Evolutionary conservation across 2,797 vertebrate genomes (phyloP).

Genomic region (Tinamus major): DNA sequence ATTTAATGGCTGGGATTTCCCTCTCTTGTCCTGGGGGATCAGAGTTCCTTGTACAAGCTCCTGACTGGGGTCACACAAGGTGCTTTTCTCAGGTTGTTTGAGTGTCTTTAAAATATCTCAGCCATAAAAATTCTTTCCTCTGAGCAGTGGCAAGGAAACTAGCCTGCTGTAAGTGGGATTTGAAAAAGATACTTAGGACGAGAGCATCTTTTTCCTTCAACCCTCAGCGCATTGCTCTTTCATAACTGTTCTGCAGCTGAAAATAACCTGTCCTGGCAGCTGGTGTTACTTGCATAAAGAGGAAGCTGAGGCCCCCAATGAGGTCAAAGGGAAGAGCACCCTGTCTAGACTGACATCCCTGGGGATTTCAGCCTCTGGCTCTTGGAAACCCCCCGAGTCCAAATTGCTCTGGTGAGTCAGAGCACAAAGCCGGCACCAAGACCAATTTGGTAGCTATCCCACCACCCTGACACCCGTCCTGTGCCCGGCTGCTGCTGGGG

Average conservation of each 20-base stretch:
- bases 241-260: constrained; percentile 61
- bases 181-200: constrained; percentile 46
- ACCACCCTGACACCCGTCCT: neutral
- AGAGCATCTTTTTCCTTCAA: constrained; percentile 55
- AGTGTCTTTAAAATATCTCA: neutral
- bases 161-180: neutral
- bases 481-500: neutral
- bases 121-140: neutral
- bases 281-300: constrained; percentile 77
- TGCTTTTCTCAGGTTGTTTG: constrained; percentile 31
- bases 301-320: constrained; percentile 76
- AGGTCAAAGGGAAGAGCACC: constrained; percentile 74
- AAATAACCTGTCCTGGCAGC: constrained; percentile 73
- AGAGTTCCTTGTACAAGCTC: constrained; percentile 24
- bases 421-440: constrained; percentile 33
- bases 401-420: constrained; percentile 76
- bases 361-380: constrained; percentile 80
- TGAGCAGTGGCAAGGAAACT: neutral
- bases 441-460: constrained; percentile 27
- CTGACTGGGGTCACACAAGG: neutral
- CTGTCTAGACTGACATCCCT: constrained; percentile 82
- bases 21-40: constrained; percentile 48
- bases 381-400: constrained; percentile 79
- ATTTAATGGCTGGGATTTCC: constrained; percentile 69
- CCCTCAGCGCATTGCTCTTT: constrained; percentile 45